Evolutionary conservation across 1,140 invertebrate species (phyloP).

Genomic region (Liolophura sinensis): DNA sequence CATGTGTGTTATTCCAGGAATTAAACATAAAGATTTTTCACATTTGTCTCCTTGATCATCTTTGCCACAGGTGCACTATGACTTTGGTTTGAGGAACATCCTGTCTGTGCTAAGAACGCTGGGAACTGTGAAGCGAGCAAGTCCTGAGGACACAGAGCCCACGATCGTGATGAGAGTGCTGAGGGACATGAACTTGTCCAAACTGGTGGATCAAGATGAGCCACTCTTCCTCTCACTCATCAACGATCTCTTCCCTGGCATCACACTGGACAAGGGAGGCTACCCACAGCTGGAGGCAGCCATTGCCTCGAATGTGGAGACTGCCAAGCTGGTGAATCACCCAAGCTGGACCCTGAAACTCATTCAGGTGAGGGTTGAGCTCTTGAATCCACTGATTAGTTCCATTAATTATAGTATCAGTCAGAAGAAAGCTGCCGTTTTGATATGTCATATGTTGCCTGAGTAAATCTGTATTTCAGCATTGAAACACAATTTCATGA

Average conservation of each 20-base stretch:
- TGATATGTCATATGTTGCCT: too few species aligned
- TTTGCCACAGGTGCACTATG: slow-evolving; percentile 88
- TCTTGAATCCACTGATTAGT: too few species aligned
- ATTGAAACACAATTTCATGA: too few species aligned
- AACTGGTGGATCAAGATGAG: slow-evolving; percentile 94
- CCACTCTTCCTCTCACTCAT: slow-evolving; percentile 94
- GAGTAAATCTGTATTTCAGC: too few species aligned
- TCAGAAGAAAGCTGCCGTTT: too few species aligned
- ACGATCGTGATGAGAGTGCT: slow-evolving; percentile 96
- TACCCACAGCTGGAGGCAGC: slow-evolving; percentile 71
- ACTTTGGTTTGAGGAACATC: slow-evolving; percentile 95
- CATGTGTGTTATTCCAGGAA: background rate
- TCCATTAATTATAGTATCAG: too few species aligned
- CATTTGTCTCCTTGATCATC: background rate
- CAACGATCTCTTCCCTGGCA: slow-evolving; percentile 93
- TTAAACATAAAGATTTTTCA: background rate
- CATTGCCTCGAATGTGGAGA: slow-evolving; percentile 46
- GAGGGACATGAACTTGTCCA: slow-evolving; percentile 96
- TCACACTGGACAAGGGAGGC: slow-evolving; percentile 85
- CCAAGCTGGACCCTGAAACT: slow-evolving; percentile 93
- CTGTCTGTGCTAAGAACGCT: slow-evolving; percentile 89
- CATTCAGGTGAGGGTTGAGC: slow-evolving; percentile 73
- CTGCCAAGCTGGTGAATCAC: slow-evolving; percentile 79
- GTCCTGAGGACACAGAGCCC: slow-evolving; percentile 88
- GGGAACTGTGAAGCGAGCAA: slow-evolving; percentile 87